Percentiles rank a stretch among this genome's conserved stretches.
Evolutionary conservation across 2,797 vertebrate genomes (phyloP).

Genomic region (Lacerta viridis): DNA sequence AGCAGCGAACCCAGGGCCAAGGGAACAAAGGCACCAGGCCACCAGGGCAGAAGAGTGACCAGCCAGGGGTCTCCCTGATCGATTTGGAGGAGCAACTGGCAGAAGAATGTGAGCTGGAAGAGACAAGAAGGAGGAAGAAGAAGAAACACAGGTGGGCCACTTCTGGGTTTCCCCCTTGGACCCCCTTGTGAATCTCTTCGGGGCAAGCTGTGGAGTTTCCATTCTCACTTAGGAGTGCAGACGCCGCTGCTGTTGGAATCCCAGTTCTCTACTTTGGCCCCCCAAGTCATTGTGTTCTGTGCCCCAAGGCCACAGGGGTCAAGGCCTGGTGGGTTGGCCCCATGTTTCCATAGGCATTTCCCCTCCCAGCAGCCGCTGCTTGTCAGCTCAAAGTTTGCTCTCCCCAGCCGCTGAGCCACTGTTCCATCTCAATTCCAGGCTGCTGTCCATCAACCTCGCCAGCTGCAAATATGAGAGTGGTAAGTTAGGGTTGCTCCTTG

Average conservation of each 20-base stretch:
- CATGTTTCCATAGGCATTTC: not conserved
- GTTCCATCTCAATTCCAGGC: constrained; percentile 68
- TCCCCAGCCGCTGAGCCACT: constrained; percentile 6
- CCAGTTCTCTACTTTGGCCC: too few relatives aligned
- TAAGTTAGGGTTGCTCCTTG: constrained; percentile 65
- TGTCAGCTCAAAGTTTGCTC: not conserved
- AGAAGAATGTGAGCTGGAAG: constrained; percentile 42
- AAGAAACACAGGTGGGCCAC: constrained; percentile 68
- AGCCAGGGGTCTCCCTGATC: not conserved
- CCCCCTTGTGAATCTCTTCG: too few relatives aligned
- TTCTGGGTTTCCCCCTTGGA: too few relatives aligned
- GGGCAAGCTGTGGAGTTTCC: not conserved
- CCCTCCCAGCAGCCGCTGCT: too few relatives aligned
- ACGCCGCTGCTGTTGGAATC: not conserved
- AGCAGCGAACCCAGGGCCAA: constrained; percentile 2
- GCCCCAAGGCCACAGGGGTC: not conserved
- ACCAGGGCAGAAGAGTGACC: not conserved
- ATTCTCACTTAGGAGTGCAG: not conserved
- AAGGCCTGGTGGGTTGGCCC: not conserved
- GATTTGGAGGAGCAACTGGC: not conserved
- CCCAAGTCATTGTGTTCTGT: not conserved
- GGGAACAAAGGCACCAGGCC: not conserved
- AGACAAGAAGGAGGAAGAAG: constrained; percentile 66
- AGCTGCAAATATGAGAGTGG: constrained; percentile 84
- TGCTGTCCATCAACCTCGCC: constrained; percentile 79